Evolutionary conservation across 2,888 invertebrate genomes (phyloP).

Genomic region (Mesodorylaimus sp.): DNA sequence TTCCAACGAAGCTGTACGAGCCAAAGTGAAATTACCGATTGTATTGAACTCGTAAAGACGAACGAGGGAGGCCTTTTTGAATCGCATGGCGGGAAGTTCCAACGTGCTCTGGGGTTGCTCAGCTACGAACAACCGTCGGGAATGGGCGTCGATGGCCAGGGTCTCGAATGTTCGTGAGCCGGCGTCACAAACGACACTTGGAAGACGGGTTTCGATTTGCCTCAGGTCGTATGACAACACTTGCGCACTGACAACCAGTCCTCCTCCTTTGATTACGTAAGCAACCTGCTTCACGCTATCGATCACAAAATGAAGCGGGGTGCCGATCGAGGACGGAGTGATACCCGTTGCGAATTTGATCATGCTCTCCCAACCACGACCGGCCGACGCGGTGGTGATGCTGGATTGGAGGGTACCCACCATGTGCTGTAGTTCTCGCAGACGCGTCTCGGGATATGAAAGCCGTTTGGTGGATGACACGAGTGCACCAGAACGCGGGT

Average conservation of each 20-base stretch:
- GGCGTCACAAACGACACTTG: not conserved
- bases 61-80: not conserved
- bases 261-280: not conserved
- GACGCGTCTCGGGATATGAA: conserved; percentile 2
- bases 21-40: not conserved
- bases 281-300: not conserved
- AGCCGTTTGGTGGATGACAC: not conserved
- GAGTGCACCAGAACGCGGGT: not conserved
- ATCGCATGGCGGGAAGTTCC: conserved; percentile 3
- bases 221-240: not conserved
- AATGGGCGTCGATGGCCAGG: not conserved
- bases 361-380: conserved; percentile 5
- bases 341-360: not conserved
- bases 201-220: not conserved
- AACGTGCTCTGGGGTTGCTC: conserved; percentile 3
- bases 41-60: not conserved
- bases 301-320: not conserved
- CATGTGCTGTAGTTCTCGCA: not conserved
- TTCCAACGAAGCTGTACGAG: not conserved
- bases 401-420: not conserved
- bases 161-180: not conserved
- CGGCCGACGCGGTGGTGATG: not conserved
- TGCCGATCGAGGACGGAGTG: not conserved
- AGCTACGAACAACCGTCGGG: not conserved
- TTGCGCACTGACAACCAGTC: not conserved